Base-by-base conservation (phyloP, 2,113 vertebrate species). In the Chlorodrepanis virens region DNA sequence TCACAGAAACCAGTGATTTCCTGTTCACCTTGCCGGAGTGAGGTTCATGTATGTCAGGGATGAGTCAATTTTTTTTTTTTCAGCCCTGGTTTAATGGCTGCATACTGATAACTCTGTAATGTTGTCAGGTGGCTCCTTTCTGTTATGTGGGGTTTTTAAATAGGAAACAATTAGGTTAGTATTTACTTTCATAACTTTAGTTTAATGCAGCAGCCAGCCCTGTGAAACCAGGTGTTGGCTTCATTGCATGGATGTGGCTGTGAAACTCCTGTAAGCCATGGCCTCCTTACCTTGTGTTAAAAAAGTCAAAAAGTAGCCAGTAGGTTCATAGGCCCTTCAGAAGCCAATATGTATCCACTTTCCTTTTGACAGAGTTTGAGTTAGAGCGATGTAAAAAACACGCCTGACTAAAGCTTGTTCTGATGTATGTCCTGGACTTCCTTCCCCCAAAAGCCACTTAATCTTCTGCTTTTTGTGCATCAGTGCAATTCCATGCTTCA, bases 1-100 rank as follows among this genome's bases (percentile, higher is more conserved):
- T 80, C 19, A 7, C 59, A 77, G 93, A 93, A 91, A 77, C 75
- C 79, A 49, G 8, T 24, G 56, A 47, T 45, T 95, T 96, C 85
- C 85, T 86, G n/a, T 12, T 96, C 59, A 71, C 82, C 82, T 86
- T 69, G 45, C 17, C 33, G 17, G 67, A 31, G 67, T 31, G 54
- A 77, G 52, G 72, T 94, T 93, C 72, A 11, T 4, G 0, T 49
- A 2, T 59, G 37, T 44, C 16, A 54, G 12, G 24, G 22, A 23
- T 92, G 76, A 94, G 52, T 89, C 72, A 75, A 92, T 10, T 17
- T 52, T 45, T 35, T 79, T 79, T 65, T 79, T 65, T 50, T 23
- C 21, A 77, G 24, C 16, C 44, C n/a, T 29, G 23, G 3, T 83
- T 63, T 83, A 70, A 53, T 93, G 24, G 19, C 56, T 37, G 21